Evolutionary conservation across 2,113 vertebrate genomes (phyloP).

Genomic region (Vanacampus margaritifer): DNA sequence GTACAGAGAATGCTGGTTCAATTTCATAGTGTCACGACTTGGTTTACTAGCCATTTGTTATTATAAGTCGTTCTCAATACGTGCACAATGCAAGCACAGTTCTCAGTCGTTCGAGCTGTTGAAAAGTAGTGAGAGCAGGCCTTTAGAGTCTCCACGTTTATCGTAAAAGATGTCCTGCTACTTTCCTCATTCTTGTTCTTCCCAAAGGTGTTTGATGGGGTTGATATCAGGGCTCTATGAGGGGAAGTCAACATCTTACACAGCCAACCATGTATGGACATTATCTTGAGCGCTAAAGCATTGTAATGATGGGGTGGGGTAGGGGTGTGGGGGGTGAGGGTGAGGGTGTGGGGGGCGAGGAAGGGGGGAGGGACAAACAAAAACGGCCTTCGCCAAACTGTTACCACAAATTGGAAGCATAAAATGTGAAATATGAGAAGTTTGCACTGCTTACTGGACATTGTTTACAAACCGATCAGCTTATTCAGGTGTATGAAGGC

Average conservation of each 20-base stretch:
- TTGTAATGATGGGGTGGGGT: no score
- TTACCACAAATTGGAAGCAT: no score
- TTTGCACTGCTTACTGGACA: no score
- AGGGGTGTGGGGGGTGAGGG: no score
- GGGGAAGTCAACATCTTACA: background rate
- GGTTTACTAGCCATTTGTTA: slow-evolving; percentile 2
- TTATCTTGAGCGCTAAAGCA: background rate
- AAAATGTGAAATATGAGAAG: no score
- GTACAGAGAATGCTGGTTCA: background rate
- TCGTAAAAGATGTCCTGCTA: background rate
- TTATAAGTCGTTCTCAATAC: background rate
- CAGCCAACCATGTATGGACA: background rate
- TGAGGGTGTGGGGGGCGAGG: no score
- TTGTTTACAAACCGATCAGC: no score
- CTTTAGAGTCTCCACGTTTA: background rate
- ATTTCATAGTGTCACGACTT: background rate
- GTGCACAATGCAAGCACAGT: background rate
- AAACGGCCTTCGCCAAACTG: no score
- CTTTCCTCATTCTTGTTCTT: background rate
- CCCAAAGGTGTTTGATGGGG: background rate
- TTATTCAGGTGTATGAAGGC: no score
- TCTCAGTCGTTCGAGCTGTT: background rate
- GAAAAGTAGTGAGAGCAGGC: background rate
- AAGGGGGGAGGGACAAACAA: no score
- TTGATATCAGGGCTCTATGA: background rate